Evolutionary conservation across 2,797 vertebrate species (phyloP).

Genomic region (Steatocranus sp.): DNA sequence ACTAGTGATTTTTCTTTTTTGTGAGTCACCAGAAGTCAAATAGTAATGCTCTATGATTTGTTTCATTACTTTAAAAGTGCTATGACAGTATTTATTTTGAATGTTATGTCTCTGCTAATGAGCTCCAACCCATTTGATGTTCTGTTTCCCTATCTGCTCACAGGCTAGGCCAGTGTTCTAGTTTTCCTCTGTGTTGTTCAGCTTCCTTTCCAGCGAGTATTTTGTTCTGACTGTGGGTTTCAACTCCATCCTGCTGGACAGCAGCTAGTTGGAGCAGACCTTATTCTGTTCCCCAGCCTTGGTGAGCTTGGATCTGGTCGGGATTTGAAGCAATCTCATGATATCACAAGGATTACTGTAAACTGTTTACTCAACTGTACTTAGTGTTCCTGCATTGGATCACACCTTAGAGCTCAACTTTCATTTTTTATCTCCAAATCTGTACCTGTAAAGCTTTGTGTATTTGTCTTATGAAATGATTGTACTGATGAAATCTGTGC

Average conservation of each 20-base stretch:
- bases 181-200: neutral
- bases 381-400: rapidly evolving
- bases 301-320: rapidly evolving
- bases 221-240: neutral
- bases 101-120: neutral
- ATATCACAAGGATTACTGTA: neutral
- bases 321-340: neutral
- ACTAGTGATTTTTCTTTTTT: neutral
- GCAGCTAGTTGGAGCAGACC: neutral
- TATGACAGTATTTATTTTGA: neutral
- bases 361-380: neutral
- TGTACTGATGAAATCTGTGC: neutral
- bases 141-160: neutral
- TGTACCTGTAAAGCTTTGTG: neutral
- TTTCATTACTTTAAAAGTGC: neutral
- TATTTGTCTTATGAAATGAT: neutral
- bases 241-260: neutral
- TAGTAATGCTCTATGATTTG: neutral
- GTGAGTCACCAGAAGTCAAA: neutral
- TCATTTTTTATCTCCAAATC: neutral
- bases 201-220: neutral
- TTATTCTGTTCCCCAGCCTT: neutral
- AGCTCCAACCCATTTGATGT: neutral
- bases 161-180: rapidly evolving
- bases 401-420: neutral